Conservation (phyloP, 37 sponge, comb jelly and placozoan species). For the Oscarella lobularis region DNA sequence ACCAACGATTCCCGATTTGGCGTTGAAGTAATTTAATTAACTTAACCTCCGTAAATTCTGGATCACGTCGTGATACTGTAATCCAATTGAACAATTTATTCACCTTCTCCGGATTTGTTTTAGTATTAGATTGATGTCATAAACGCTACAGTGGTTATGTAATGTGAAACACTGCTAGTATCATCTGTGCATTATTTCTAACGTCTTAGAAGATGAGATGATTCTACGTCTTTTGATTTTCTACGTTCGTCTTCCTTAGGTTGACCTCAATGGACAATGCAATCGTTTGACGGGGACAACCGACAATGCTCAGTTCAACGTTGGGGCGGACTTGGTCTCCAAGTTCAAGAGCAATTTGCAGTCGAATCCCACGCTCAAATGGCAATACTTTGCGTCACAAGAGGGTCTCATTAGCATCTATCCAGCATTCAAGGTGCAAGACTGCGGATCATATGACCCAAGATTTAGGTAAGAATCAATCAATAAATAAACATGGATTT, state of each 20-base stretch:
- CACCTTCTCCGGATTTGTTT: too few relatives aligned
- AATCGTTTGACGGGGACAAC: background rate
- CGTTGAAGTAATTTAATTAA: background rate
- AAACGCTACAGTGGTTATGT: too few relatives aligned
- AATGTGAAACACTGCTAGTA: too few relatives aligned
- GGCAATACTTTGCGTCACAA: slow-evolving; percentile 40
- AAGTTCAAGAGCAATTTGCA: background rate
- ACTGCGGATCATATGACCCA: slow-evolving; percentile 19
- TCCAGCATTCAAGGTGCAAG: background rate
- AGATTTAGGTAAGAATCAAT: too few relatives aligned
- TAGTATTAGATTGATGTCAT: too few relatives aligned
- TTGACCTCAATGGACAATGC: background rate
- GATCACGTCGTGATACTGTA: background rate
- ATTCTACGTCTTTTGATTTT: background rate
- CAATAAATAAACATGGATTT: too few relatives aligned
- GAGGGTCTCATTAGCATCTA: slow-evolving; percentile 14
- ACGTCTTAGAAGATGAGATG: too few relatives aligned
- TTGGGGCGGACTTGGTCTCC: background rate
- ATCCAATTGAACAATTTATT: background rate
- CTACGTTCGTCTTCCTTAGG: background rate
- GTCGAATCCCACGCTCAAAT: slow-evolving; percentile 6
- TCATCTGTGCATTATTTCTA: too few relatives aligned
- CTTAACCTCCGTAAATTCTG: too few relatives aligned
- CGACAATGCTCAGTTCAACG: background rate
- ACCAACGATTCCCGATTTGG: background rate